Evolutionary conservation across 2,888 invertebrate genomes (phyloP), one percentile per base, ranked within the genome.

Genomic region (Sarcophaga rosellei): DNA sequence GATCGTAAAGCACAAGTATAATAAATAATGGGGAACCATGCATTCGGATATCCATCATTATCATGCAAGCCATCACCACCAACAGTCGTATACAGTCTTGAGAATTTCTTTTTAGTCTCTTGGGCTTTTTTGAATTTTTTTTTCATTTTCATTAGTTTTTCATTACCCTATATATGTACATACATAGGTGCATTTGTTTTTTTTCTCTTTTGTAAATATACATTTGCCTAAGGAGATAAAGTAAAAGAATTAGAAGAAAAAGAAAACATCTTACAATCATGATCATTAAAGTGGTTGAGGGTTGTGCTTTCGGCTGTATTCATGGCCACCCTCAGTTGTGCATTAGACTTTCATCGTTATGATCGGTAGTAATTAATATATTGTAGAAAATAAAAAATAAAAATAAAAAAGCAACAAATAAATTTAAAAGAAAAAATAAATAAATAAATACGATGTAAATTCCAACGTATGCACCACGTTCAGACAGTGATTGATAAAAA

Each of bases 301-400:
- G 81, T 78, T 86, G 83, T 86, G 80, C 76, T 86, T 70, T 62
- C 66, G 81, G 20, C 8, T 62, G 69, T 57, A 72, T 70, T 84
- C 62, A 70, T 68, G 81, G 70, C 84, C 86, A 86, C 70, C 84
- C 86, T 86, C 86, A 86, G 86, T 86, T 86, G 65, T 75, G 21
- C 57, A 79, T 78, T 75, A 35, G 75, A 69, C 74, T 75, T 70
- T 65, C 74, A 75, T 84, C 70, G 75, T 70, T 75, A 72, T 63
- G 81, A 84, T 86, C 86, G 84, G 81, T 75, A 86, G 86, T 84
- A 81, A 83, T 83, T 45, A 35, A 11, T 66, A 45, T 20, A 35
- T 35, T 35, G 35, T 35, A 35, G 35, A 35, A 35, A 35, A 6
- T 35, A 35, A 25, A 6, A 25, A 25, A 35, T 0, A 25, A 25